A percentile compares a stretch with the other conserved stretches of the same genome.
These are phyloP conservation scores for Pachyuromys duprasi DNA, from an alignment of 2,797 vertebrate genomes.

Conservation along the genomic window DNA sequence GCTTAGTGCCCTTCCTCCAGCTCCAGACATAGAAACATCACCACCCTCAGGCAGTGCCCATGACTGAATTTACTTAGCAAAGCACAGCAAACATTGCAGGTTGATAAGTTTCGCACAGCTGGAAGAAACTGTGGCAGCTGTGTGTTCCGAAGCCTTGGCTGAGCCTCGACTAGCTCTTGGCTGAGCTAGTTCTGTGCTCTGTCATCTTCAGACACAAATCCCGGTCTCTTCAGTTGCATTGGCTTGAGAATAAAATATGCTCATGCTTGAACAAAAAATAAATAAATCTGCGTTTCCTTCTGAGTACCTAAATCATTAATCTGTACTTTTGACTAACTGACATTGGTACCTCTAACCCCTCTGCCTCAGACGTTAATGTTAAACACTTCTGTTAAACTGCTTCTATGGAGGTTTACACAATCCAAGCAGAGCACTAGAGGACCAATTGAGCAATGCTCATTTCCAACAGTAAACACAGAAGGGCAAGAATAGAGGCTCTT, in stretches of 20 bases:
- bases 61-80: background rate
- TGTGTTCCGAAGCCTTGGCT: background rate
- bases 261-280: background rate
- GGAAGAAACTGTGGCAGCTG: background rate
- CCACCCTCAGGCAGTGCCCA: background rate
- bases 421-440: background rate
- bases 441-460: background rate
- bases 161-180: background rate
- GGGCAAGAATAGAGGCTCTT: background rate
- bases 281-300: background rate
- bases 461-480: background rate
- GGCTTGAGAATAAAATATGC: slow-evolving; percentile 8
- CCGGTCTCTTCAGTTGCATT: background rate
- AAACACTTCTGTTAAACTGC: slow-evolving; percentile 22
- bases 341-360: background rate
- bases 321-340: background rate
- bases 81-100: background rate
- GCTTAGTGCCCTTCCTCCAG: background rate
- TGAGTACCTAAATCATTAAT: background rate
- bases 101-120: background rate
- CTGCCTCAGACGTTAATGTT: slow-evolving; percentile 21
- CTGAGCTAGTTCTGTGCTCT: background rate
- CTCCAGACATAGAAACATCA: background rate
- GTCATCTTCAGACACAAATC: background rate
- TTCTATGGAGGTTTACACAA: background rate